Evolutionary conservation across 2,797 vertebrate species (phyloP).

Genomic region (Luscinia megarhynchos): DNA sequence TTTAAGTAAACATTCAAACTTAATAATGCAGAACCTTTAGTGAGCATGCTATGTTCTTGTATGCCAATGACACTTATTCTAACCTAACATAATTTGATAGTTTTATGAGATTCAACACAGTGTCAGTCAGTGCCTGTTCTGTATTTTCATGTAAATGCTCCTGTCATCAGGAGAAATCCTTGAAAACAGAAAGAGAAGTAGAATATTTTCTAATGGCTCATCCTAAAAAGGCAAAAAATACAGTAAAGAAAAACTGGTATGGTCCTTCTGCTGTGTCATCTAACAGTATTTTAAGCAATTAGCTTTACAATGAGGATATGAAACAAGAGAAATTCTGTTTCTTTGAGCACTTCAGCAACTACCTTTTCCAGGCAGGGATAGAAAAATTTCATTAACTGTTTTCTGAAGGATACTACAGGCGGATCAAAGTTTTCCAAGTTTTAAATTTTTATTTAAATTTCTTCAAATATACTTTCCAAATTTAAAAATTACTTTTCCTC

Average conservation of each 20-base stretch:
- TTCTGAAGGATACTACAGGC: not conserved
- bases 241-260: not conserved
- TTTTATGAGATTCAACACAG: slow-evolving; percentile 16
- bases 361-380: not conserved
- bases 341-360: not conserved
- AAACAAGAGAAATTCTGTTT: not conserved
- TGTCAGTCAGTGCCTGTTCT: slow-evolving; percentile 36
- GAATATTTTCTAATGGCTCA: not conserved
- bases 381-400: not conserved
- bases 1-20: slow-evolving; percentile 5
- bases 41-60: not conserved
- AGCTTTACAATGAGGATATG: not conserved
- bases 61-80: slow-evolving; percentile 23
- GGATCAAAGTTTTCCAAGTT: not conserved
- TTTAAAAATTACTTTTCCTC: not conserved
- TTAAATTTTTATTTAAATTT: not conserved
- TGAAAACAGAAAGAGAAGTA: not conserved
- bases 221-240: not conserved
- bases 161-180: slow-evolving; percentile 29
- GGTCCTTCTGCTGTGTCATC: not conserved
- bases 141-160: slow-evolving; percentile 51
- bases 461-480: not conserved
- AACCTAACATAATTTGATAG: slow-evolving; percentile 36
- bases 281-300: not conserved
- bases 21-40: not conserved